phyloP scores from a whole-genome alignment of 37 sponge, comb jelly and placozoan species.

The Tethya wilhelma region DNA sequence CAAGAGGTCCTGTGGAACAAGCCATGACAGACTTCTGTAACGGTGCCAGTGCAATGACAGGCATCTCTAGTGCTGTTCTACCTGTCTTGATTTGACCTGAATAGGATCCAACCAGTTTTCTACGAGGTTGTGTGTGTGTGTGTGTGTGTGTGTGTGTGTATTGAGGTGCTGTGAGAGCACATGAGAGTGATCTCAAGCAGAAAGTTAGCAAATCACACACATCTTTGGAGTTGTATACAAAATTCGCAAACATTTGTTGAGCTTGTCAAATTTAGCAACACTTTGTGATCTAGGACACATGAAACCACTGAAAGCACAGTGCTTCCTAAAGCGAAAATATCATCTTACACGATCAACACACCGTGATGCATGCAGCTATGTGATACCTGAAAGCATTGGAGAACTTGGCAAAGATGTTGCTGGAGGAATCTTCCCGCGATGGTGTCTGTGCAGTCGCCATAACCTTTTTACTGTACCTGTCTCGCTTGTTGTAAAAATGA shows the following conservation, averaged over 20 bases:
- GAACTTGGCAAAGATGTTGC: slow-evolving; percentile 27
- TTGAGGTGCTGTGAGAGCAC: too few relatives aligned
- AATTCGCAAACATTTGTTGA: too few relatives aligned
- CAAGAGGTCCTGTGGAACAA: slow-evolving; percentile 67
- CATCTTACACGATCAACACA: too few relatives aligned
- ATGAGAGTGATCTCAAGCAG: too few relatives aligned
- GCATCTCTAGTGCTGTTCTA: slow-evolving; percentile 59
- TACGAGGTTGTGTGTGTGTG: slow-evolving; percentile 19
- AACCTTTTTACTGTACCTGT: not conserved
- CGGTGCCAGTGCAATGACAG: slow-evolving; percentile 33
- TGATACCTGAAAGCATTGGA: slow-evolving; percentile 29
- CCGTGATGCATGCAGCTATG: too few relatives aligned
- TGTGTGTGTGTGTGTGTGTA: not conserved
- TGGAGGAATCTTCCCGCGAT: not conserved
- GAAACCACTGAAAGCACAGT: too few relatives aligned
- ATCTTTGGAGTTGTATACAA: too few relatives aligned
- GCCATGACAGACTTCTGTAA: slow-evolving; percentile 45
- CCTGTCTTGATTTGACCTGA: slow-evolving; percentile 36
- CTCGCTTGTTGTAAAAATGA: not conserved
- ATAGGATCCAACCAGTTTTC: slow-evolving; percentile 25
- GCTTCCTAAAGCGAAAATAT: too few relatives aligned
- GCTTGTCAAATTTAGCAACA: too few relatives aligned
- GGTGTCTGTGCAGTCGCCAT: slow-evolving; percentile 8
- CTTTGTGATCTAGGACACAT: too few relatives aligned
- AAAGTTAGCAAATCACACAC: too few relatives aligned